Conservation (phyloP, 2,113 vertebrate genomes). For the Psettodes erumei region DNA sequence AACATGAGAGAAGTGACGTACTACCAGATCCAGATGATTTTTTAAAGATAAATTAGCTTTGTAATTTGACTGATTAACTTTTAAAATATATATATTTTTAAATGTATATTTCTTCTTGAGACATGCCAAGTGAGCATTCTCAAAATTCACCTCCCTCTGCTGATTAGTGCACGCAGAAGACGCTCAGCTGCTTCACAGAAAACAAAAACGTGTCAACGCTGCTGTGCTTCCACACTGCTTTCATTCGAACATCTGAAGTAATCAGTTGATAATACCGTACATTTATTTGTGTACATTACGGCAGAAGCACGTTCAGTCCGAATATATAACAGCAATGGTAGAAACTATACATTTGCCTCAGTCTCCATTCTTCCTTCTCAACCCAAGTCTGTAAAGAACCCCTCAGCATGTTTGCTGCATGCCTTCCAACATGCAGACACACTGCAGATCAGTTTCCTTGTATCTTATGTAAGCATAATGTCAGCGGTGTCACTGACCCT, state of each 20-base stretch:
- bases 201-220: background rate
- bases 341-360: slow-evolving; percentile 16
- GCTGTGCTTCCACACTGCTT: background rate
- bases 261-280: background rate
- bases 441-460: slow-evolving; percentile 26
- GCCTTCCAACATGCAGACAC: background rate
- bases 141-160: too few species aligned
- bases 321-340: background rate
- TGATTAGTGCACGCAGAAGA: background rate
- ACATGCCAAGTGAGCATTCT: background rate
- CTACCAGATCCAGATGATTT: background rate
- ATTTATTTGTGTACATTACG: background rate
- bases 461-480: slow-evolving; percentile 39
- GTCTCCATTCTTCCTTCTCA: background rate
- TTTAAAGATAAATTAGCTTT: background rate
- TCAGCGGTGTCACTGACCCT: slow-evolving; percentile 50
- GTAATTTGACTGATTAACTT: background rate
- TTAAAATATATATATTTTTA: background rate
- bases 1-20: background rate
- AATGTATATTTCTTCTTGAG: background rate
- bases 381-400: slow-evolving; percentile 3
- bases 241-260: background rate
- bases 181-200: background rate
- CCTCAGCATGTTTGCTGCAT: background rate
- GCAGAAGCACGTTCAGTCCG: background rate